phyloP scores from a whole-genome alignment of 2,888 invertebrate species.

The Pandemis corylana region DNA sequence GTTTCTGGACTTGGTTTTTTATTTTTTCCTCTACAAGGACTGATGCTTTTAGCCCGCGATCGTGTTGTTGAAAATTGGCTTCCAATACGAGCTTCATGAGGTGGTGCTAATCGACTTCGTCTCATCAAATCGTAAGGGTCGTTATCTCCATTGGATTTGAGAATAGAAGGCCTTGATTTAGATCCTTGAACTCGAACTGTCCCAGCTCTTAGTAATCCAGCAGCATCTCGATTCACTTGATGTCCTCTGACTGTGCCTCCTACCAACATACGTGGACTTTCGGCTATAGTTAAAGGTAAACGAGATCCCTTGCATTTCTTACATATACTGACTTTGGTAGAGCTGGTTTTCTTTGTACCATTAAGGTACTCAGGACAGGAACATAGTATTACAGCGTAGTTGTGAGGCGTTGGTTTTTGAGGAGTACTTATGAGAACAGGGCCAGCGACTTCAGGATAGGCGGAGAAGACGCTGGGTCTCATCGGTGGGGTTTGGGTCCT shows the following conservation, averaged over 20 bases:
- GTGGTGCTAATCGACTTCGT: conserved; percentile 89
- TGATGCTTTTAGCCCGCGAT: conserved; percentile 84
- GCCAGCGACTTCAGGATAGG: conserved; percentile 76
- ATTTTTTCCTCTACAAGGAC: conserved; percentile 83
- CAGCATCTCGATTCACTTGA: conserved; percentile 73
- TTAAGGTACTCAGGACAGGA: conserved; percentile 92
- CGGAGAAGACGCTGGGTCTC: conserved; percentile 80
- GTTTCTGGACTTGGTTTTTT: conserved; percentile 80
- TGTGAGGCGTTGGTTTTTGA: conserved; percentile 85
- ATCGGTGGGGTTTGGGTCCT: conserved; percentile 81
- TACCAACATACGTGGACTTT: conserved; percentile 79
- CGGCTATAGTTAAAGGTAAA: conserved; percentile 88
- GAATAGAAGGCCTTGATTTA: conserved; percentile 87
- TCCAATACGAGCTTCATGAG: conserved; percentile 83
- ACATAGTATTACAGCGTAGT: conserved; percentile 90
- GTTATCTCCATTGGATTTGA: conserved; percentile 84
- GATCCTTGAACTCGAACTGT: conserved; percentile 86
- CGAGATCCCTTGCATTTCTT: conserved; percentile 94
- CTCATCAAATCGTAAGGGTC: conserved; percentile 95
- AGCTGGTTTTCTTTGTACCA: conserved; percentile 89
- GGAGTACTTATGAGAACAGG: conserved; percentile 82
- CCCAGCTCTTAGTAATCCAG: conserved; percentile 84
- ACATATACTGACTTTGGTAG: conserved; percentile 91
- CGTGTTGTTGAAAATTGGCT: conserved; percentile 81
- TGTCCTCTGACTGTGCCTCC: conserved; percentile 87